Evolutionary conservation across 1,140 invertebrate genomes (phyloP), one percentile per base, ranked within the genome.

Genomic region (Nasonia vitripennis): DNA sequence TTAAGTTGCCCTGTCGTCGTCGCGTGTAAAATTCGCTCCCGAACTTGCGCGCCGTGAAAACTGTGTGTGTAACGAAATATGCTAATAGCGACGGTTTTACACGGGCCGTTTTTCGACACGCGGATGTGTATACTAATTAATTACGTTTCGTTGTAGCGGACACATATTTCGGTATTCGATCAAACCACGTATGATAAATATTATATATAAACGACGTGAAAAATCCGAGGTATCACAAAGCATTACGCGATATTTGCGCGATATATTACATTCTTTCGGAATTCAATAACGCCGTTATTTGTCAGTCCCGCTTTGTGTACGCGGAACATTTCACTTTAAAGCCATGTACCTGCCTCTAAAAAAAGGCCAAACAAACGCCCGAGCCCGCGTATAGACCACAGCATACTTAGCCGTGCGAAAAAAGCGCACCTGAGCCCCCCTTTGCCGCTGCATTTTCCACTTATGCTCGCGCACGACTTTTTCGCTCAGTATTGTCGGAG

Each of bases 261-360:
- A 48, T 34, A 73, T 78, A 78, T 84, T 70, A 70, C 37, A 78
- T 84, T 84, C 31, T 79, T 79, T 62, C 9, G 14, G 75, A 84
- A 84, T 84, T 84, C 68, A 80, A 84, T 84, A 84, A 80, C 77
- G 10, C 48, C 67, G 31, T 73, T 84, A 74, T 84, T 84, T 84
- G 77, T 73, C 48, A 74, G 75, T 62, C 75, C 23, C 14, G 12
- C 37, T 45, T 7, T 9, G 9, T 45, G 11, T 9, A 67, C 48
- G 77, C 70, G 78, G 70, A 75, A 75, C 78, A 68, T 85, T 81
- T 68, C 37, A 37, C 78, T 75, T 45, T 62, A 48, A 81, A 77
- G 55, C 20, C n/a, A 45, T 77, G 37, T 77, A 81, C 23, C 78
- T 77, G 84, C 31, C 37, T 5, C 2, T 2, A 62, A 75, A 78